Base-by-base conservation (phyloP, 2,888 invertebrate genomes). In the Helleia helle region DNA sequence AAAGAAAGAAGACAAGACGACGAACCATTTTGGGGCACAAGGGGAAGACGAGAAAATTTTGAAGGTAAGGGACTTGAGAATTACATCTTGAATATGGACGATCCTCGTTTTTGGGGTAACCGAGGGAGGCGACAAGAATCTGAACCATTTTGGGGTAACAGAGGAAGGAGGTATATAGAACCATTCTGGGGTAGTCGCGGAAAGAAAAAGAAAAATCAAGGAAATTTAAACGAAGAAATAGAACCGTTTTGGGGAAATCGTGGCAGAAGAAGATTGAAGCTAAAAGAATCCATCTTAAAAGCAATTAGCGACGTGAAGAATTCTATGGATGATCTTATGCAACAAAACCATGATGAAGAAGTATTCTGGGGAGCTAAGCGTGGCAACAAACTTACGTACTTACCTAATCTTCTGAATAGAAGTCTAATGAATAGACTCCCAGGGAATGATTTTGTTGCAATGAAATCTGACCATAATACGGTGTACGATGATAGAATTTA, bases 111-210 rank as follows among this genome's bases (percentile, higher is more conserved):
- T 51, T 71, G 71, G 69, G 68, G 67, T 3, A 68, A 60, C 41
- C 62, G 70, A 24, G 73, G 69, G 7, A 58, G 66, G 43, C 58
- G 67, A 11, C 61, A 69, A 5, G 69, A 72, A 1, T 34, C 46
- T 8, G 62, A 65, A 43, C 68, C 68, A 3, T 72, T 73, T 50
- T 65, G 64, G 63, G 64, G 60, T 11, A 62, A 56, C 29, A 51
- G 65, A 38, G 66, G 62, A 2, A 56, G 59, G 41, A 50, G 58
- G 37, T 49, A 61, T 26, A 58, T 53, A 1, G 59, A 59, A 4
- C 79, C 81, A 2, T 84, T 84, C 54, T 85, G 84, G 84, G 84
- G 79, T 9, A 80, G 71, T 36, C 59, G 80, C 28, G 85, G 84
- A 8, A 54, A 59, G 43, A 54, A 59, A 39, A 49, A 58, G 51